phyloP scores from a whole-genome alignment of 2,888 invertebrate species.

The Nineta flava region DNA sequence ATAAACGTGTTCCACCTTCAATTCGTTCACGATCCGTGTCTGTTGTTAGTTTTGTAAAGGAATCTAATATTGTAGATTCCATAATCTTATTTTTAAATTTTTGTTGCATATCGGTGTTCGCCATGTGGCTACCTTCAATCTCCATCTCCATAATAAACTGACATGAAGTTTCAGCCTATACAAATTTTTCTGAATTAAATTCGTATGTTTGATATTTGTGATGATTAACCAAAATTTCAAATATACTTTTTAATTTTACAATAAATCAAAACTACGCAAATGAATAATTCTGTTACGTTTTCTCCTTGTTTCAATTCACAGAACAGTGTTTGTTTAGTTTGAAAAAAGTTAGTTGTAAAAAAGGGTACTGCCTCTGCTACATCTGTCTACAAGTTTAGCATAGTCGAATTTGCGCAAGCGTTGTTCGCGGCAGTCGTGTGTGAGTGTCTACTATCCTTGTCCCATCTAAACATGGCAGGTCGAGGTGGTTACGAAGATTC shows the following conservation, averaged over 20 bases:
- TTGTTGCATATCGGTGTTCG: constrained; percentile 8
- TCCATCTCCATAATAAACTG: constrained; percentile 9
- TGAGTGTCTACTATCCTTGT: constrained; percentile 14
- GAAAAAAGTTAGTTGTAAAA: too few species aligned
- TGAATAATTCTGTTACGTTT: too few species aligned
- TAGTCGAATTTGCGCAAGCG: constrained; percentile 5
- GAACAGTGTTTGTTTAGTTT: too few species aligned
- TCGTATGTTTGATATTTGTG: not conserved
- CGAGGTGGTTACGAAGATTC: constrained; percentile 72
- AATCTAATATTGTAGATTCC: constrained; percentile 27
- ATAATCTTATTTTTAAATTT: constrained; percentile 19
- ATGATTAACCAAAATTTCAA: constrained; percentile 1
- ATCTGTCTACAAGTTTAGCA: too few species aligned
- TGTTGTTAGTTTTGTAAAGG: constrained; percentile 27
- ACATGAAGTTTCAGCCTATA: not conserved
- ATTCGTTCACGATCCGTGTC: constrained; percentile 26
- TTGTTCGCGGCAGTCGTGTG: constrained; percentile 6
- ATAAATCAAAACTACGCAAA: not conserved
- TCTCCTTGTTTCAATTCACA: too few species aligned
- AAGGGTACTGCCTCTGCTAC: too few species aligned
- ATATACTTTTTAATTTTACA: not conserved
- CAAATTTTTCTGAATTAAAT: not conserved
- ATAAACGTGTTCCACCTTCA: constrained; percentile 25
- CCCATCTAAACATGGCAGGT: constrained; percentile 73
- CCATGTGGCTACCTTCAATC: constrained; percentile 10